Evolutionary conservation across 2,113 vertebrate species (phyloP).

Genomic region (Ammodytes dubius): DNA sequence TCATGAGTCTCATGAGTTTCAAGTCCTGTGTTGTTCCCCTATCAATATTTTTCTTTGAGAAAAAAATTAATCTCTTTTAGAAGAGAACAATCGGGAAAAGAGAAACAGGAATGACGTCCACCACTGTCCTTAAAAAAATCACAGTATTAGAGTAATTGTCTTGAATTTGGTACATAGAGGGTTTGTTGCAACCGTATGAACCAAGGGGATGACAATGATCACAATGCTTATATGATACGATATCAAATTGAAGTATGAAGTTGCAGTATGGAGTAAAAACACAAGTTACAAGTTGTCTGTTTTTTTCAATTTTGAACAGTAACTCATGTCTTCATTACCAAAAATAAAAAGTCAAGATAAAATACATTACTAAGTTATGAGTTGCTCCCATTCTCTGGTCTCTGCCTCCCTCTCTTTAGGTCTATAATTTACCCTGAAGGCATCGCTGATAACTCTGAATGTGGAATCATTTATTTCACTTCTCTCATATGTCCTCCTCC

Average conservation of each 20-base stretch:
- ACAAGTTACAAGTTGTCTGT: background rate
- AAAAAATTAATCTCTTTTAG: no score
- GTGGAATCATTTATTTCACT: slow-evolving; percentile 50
- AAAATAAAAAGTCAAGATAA: slow-evolving; percentile 5
- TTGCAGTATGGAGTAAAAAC: slow-evolving; percentile 9
- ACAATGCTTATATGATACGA: slow-evolving; percentile 5
- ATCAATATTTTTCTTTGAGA: no score
- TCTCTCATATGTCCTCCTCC: slow-evolving; percentile 6
- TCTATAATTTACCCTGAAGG: slow-evolving; percentile 61
- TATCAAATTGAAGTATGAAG: slow-evolving; percentile 15
- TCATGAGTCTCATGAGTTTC: background rate
- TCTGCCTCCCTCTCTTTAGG: slow-evolving; percentile 16
- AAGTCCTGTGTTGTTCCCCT: background rate
- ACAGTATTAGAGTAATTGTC: background rate
- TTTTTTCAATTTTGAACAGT: background rate
- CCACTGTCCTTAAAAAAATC: background rate
- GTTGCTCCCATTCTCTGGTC: slow-evolving; percentile 8
- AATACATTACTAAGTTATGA: slow-evolving; percentile 56
- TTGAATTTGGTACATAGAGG: background rate
- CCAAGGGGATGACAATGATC: background rate
- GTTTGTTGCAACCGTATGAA: slow-evolving; percentile 9
- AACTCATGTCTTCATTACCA: slow-evolving; percentile 12
- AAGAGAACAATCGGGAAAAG: background rate
- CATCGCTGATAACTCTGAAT: slow-evolving; percentile 53
- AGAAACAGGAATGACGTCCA: background rate